Evolutionary conservation across 2,113 vertebrate genomes (phyloP).

Genomic region (Pluvianellus socialis): DNA sequence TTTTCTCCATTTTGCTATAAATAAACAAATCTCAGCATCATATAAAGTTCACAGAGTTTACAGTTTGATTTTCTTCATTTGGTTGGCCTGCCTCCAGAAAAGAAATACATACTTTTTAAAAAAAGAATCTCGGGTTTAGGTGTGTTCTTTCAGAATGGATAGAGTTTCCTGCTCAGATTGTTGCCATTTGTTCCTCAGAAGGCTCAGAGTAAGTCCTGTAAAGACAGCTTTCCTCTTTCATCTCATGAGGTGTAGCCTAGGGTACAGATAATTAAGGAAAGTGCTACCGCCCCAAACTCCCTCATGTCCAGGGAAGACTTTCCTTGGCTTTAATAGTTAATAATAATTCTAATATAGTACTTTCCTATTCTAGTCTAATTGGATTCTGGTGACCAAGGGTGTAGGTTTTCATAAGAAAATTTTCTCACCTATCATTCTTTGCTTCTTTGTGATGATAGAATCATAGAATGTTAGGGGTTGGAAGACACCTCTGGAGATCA

Average conservation of each 20-base stretch:
- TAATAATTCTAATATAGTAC: background rate
- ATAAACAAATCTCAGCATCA: constrained; percentile 13
- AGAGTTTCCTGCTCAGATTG: background rate
- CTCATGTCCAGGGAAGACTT: background rate
- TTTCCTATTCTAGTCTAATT: background rate
- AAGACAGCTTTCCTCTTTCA: background rate
- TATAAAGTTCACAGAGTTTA: background rate
- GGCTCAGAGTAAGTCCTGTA: background rate
- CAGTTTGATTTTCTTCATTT: background rate
- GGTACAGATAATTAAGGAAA: background rate
- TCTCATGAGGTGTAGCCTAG: background rate
- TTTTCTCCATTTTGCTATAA: background rate
- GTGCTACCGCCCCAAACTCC: background rate
- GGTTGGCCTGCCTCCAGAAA: background rate
- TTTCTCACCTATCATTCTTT: background rate
- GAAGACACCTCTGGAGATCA: too few relatives aligned
- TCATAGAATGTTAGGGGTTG: too few relatives aligned
- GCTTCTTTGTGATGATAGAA: background rate
- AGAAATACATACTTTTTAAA: background rate
- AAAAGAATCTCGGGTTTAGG: background rate
- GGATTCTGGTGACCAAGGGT: background rate
- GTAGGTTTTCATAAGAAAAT: background rate
- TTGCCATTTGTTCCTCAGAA: background rate
- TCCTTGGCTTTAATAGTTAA: background rate
- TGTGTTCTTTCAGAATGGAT: background rate